Base-by-base conservation (phyloP, 2,888 invertebrate genomes). In the Agrypnus murinus region DNA sequence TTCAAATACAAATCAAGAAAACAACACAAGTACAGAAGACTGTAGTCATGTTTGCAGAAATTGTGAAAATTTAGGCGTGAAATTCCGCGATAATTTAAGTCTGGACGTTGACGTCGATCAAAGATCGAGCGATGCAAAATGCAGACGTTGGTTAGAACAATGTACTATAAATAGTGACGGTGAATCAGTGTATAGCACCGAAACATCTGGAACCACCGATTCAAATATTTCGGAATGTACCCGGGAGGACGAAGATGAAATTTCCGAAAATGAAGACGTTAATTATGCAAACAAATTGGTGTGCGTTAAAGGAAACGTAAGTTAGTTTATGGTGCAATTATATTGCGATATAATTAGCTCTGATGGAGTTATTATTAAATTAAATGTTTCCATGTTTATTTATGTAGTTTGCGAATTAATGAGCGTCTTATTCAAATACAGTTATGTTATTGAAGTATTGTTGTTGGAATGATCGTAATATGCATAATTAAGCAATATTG, bases 61-160 rank as follows among this genome's bases (percentile, higher is more conserved):
- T 36, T 55, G 45, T 36, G 9, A 55, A 32, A 55, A 36, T 17
- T 0, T 55, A n/a, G 55, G 36, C 0, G 55, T 55, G 1, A 38
- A 34, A 32, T 8, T 48, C 5, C 38, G 17, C 3, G 17, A 36
- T n/a, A 38, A 8, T 7, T 38, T 5, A 5, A 55, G 32, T 43
- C 6, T 14, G 1, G n/a, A 45, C 6, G 31, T 31, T 15, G 34
- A 53, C 10, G 48, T 36, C n/a, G 59, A 40, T 15, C 2, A 12
- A 1, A 45, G 62, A 55, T 40, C 53, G 2, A 62, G 2, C 10
- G 46, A 46, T 25, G 45, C 38, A 19, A 68, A 68, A 62, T 68
- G 68, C 17, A 17, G 10, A 15, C 31, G 36, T 15, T 68, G 68
- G 68, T 53, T 68, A 10, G 68, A 68, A 25, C 25, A 32, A 36